phyloP scores from a whole-genome alignment of 2,113 vertebrate genomes.

The Rhabdornis inornatus region DNA sequence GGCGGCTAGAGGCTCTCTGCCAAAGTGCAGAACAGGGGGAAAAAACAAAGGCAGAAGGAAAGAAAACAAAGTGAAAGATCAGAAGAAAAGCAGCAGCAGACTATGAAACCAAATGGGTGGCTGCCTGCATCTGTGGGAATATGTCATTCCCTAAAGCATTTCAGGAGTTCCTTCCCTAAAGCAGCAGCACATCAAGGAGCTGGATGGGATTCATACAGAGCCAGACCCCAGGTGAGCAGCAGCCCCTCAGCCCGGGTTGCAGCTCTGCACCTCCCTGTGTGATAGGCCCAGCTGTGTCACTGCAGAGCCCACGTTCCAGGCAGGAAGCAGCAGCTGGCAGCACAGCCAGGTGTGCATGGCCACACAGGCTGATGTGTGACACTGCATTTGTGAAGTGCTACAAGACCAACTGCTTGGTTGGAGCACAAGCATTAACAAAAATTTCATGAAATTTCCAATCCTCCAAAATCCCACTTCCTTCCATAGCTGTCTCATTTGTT shows the following conservation, averaged over 20 bases:
- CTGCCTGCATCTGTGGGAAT: fast-evolving
- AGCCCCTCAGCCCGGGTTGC: background rate
- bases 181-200: background rate
- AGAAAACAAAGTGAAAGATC: background rate
- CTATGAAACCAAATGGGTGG: background rate
- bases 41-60: background rate
- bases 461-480: background rate
- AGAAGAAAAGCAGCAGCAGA: background rate
- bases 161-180: background rate
- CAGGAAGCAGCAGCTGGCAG: fast-evolving
- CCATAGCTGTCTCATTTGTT: background rate
- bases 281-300: fast-evolving
- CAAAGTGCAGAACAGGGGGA: background rate
- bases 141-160: background rate
- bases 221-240: background rate
- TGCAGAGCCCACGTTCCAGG: background rate
- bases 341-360: fast-evolving
- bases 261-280: fast-evolving
- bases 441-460: background rate
- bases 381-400: background rate
- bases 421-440: background rate
- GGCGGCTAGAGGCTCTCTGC: background rate
- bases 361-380: background rate
- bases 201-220: background rate
- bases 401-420: no score